Base-by-base conservation (phyloP, 2,888 invertebrate genomes). In the Matsumyia berberina region DNA sequence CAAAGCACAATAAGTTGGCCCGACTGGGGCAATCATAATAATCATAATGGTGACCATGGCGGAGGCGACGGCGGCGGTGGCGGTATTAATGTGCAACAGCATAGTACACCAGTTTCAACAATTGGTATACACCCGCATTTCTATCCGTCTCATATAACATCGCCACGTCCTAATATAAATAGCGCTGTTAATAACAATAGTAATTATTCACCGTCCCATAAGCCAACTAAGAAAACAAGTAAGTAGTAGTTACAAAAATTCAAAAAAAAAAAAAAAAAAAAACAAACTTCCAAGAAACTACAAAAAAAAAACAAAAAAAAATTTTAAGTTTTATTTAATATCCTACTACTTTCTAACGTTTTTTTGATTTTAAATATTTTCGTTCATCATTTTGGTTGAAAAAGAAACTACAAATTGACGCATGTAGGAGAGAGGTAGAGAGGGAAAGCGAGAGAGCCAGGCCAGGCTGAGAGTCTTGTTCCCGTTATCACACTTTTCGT, bases 181-280 rank as follows among this genome's bases (percentile, higher is more conserved):
- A 88, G 87, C 83, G 87, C 89, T 88, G 87, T 90, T 88, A 89
- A 89, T 88, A 89, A 89, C 78, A 87, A 87, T 87, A 89, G 88
- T 88, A 88, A 87, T 89, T 88, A 89, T 87, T 89, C 89, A 89
- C 88, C 90, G 88, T 89, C 93, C 88, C 91, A 92, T 89, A 93
- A 93, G 90, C 92, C 95, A 88, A 95, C 95, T 88, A 96, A 96
- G 93, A 93, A 93, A 90, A 92, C 93, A 89, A 93, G 93, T 92
- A 89, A 92, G 89, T 92, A 83, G 77, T 87, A 86, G 85, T 87
- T 86, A 86, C 82, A 62, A 87, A 80, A 88, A 87, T 60, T 86
- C 62, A 33, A 77, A 73, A 70, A 88, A 88, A 74, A 69, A 70
- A 64, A 53, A 62, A 76, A 86, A 86, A 73, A 42, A 42, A 60